These are phyloP conservation scores for Seriola quinqueradiata DNA, from an alignment of 2,113 vertebrate genomes.

Conservation along the genomic window DNA sequence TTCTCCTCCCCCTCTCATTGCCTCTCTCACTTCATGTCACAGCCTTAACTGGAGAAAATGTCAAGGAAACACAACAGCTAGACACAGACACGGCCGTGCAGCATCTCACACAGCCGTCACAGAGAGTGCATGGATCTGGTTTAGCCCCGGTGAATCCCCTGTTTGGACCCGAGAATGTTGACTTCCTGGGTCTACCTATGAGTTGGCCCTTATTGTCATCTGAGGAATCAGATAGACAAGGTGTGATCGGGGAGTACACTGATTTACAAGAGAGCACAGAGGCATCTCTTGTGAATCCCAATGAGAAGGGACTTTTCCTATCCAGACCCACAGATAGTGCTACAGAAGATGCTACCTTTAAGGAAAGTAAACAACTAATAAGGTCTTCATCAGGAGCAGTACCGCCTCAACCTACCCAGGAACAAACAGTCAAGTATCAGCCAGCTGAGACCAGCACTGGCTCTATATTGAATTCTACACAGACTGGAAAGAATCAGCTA, in stretches of 20 bases:
- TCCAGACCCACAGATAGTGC: conserved; percentile 16
- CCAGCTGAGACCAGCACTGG: conserved; percentile 37
- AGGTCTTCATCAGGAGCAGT: conserved; percentile 16
- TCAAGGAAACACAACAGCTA: conserved; percentile 37
- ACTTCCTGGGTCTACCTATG: conserved; percentile 41
- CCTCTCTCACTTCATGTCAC: conserved; percentile 30
- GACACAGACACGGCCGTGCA: conserved; percentile 11
- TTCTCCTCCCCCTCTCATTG: conserved; percentile 60
- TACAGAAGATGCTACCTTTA: conserved; percentile 12
- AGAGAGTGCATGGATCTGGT: conserved; percentile 33
- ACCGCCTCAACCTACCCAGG: conserved; percentile 14
- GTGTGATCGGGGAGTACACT: conserved; percentile 75
- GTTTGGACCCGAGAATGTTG: conserved; percentile 34
- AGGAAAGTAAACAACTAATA: conserved; percentile 12
- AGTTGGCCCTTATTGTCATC: conserved; percentile 52
- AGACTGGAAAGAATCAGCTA: conserved; percentile 34
- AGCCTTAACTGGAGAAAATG: conserved; percentile 49
- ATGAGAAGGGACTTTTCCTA: conserved; percentile 24
- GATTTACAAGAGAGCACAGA: conserved; percentile 58
- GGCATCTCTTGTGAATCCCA: conserved; percentile 6
- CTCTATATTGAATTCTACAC: conserved; percentile 29
- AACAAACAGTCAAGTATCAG: conserved; percentile 38
- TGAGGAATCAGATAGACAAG: conserved; percentile 67
- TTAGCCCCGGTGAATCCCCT: neutral
- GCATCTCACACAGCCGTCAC: conserved; percentile 24